Conservation (phyloP, 2,113 vertebrate species). For the Scomber japonicus region DNA sequence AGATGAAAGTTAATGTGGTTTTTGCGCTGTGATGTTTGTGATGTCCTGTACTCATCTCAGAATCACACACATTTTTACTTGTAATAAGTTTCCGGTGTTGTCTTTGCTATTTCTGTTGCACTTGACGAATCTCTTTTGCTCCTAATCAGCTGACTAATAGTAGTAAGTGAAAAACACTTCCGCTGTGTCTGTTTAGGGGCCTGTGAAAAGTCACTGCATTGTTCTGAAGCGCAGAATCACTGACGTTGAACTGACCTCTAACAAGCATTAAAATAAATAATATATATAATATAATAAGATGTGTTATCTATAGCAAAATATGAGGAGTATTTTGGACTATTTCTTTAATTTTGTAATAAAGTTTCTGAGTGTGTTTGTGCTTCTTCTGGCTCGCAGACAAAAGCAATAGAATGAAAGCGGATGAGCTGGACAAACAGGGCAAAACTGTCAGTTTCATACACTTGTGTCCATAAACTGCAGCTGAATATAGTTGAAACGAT, state of each 20-base stretch:
- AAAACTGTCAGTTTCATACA: not conserved
- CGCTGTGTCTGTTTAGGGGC: conserved; percentile 27
- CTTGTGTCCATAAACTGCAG: not conserved
- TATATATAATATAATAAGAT: no score
- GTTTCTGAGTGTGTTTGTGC: not conserved
- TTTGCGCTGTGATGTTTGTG: not conserved
- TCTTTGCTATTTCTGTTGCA: rapidly evolving
- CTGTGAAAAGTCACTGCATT: not conserved
- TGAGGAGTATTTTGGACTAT: not conserved
- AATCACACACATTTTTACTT: conserved; percentile 29
- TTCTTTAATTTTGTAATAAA: no score
- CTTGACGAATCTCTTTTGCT: conserved; percentile 13
- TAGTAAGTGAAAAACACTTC: conserved; percentile 58
- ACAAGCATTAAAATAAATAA: not conserved
- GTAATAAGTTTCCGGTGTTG: rapidly evolving
- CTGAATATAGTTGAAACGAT: not conserved
- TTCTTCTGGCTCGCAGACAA: conserved; percentile 42
- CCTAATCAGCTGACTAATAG: conserved; percentile 79
- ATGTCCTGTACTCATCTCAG: not conserved
- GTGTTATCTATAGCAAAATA: rapidly evolving
- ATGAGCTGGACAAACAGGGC: not conserved
- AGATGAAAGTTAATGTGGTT: not conserved
- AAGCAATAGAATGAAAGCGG: conserved; percentile 62
- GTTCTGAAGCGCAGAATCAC: not conserved
- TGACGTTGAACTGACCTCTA: not conserved